Evolutionary conservation across 37 sponge, comb jelly and placozoan species (phyloP), one percentile per base, ranked within the genome.

Genomic region (Aplysina aerophoba): DNA sequence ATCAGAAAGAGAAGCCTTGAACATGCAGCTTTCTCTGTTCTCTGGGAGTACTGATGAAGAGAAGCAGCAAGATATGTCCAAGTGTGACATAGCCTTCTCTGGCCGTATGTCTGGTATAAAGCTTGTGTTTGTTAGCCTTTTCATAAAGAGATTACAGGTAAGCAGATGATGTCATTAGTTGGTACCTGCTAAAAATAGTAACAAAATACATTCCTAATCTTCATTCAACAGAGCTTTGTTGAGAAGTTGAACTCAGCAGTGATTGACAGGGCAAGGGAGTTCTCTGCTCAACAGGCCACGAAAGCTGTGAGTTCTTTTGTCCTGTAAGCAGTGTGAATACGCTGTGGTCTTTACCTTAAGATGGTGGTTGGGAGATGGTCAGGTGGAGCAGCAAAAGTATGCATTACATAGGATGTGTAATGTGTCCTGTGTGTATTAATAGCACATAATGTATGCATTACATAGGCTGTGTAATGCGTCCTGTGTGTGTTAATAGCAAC

Each of bases 121-220:
- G 67, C 28, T 90, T 15, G 53, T 59, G 20, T 35, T 78, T 57
- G 69, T 87, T 53, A 84, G 78, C 62, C 79, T 84, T n/a, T 87
- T 90, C 64, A 40, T 87, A 25, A 84, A 75, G 44, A 66, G 80
- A 0, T 3, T 90, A 37, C 37, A 82, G 55, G 55, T 12, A 59
- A 82, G 37, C 80, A 14, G 79, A 44, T 44, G 50, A 44, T 8
- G 8, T 44, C 50, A 44, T 44, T 44, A 11, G n/a, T n/a, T n/a
- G n/a, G 6, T 44, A 44, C 50, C 50, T 44, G 3, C 50, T 8
- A 44, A 44, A 44, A 44, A 44, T 44, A 44, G 50, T 44, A 44
- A 44, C 50, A 44, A 44, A 3, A 44, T 44, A 8, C 8, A 44
- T 3, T 44, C 50, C 50, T 11, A 44, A 44, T 11, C 8, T 44